These are phyloP conservation scores for Propithecus deckenii DNA, from an alignment of 2,797 vertebrate genomes.

Conservation along the genomic window DNA sequence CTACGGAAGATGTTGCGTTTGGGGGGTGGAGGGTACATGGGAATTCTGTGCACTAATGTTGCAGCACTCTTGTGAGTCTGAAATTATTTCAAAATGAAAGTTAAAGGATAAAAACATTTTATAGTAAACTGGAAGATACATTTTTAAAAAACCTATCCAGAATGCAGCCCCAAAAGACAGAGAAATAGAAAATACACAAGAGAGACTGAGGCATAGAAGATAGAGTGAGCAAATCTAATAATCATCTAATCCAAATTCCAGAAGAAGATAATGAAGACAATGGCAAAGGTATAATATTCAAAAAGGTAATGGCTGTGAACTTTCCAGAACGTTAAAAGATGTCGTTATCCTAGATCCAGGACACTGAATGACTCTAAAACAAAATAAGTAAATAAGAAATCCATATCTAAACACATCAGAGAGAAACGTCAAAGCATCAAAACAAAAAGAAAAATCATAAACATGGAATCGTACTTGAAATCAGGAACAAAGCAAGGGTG, in stretches of 20 bases:
- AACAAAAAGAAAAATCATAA: background rate
- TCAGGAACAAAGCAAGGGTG: background rate
- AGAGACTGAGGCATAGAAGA: background rate
- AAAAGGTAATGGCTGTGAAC: background rate
- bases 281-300: rapidly evolving
- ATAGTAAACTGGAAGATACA: background rate
- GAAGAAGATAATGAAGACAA: too few species aligned
- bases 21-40: background rate
- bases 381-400: background rate
- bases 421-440: background rate
- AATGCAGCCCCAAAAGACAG: background rate
- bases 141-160: background rate
- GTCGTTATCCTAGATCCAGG: background rate
- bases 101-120: background rate
- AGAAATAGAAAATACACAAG: background rate
- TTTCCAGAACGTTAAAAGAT: background rate
- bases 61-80: background rate
- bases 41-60: background rate
- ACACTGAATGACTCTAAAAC: background rate
- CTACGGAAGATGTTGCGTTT: background rate
- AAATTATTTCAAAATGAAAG: background rate
- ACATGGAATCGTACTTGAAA: background rate
- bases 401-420: rapidly evolving
- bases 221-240: background rate
- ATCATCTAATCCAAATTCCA: background rate